phyloP scores from a whole-genome alignment of 2,797 vertebrate species.

The Periparus ater region DNA sequence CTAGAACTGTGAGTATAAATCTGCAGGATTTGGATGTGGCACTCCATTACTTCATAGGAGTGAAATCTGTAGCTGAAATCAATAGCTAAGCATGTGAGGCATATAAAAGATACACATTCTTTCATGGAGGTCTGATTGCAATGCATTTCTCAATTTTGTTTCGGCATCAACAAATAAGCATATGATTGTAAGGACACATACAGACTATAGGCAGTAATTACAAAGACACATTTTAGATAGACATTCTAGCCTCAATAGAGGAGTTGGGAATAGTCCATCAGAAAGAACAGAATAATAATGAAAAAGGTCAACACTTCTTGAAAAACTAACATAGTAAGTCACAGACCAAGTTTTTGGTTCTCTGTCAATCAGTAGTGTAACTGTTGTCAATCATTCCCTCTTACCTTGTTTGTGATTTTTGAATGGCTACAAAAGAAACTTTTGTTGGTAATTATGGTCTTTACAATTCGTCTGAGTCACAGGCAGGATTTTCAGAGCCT shows the following conservation, averaged over 20 bases:
- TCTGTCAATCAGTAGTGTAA: conserved; percentile 46
- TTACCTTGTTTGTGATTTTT: conserved; percentile 49
- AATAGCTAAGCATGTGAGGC: conserved; percentile 15
- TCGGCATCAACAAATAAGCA: conserved; percentile 21
- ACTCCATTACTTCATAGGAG: conserved; percentile 29
- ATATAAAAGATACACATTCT: conserved; percentile 23
- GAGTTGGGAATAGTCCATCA: conserved; percentile 23
- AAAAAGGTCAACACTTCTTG: conserved; percentile 34
- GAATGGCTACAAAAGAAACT: conserved; percentile 53
- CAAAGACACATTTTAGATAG: conserved; percentile 40
- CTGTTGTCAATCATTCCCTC: conserved; percentile 39
- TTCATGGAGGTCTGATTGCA: conserved; percentile 36
- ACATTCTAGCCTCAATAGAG: conserved; percentile 22
- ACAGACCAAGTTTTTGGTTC: conserved; percentile 52
- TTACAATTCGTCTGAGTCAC: conserved; percentile 28
- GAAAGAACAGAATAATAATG: conserved; percentile 23
- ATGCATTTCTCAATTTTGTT: conserved; percentile 29
- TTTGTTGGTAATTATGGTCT: conserved; percentile 39
- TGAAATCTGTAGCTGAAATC: conserved; percentile 43
- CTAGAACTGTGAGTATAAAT: conserved; percentile 8
- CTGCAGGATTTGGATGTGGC: conserved; percentile 15
- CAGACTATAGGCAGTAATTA: conserved; percentile 31
- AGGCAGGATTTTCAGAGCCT: conserved; percentile 50
- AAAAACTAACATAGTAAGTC: conserved; percentile 54
- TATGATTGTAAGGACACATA: background rate